Evolutionary conservation across 2,888 invertebrate species (phyloP), one percentile per base, ranked within the genome.

Genomic region (Himalopsyche anomala): DNA sequence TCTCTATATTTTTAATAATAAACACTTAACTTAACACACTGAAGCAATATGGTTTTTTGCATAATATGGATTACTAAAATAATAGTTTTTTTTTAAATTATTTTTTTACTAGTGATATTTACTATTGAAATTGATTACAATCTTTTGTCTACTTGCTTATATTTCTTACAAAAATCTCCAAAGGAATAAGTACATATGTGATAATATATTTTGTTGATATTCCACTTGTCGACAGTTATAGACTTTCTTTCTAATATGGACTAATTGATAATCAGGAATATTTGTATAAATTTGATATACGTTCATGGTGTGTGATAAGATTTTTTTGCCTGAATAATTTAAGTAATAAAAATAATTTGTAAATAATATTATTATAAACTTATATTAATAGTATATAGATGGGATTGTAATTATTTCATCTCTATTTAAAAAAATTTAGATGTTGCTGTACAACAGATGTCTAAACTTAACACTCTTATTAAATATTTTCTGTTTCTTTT

Each of bases 361-460:
- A 83, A 85, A 85, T 83, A 85, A 85, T 83, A 85, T 85, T 85
- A 81, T 81, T 83, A 85, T 83, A 83, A 62, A 84, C 81, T 84
- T 84, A 84, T 84, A 84, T 84, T 84, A 79, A 86, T 81, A 51
- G 81, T 84, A 86, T 62, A 86, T 86, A 86, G 84, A 85, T 86
- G 86, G 84, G 86, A 82, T 84, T 86, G 85, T 86, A 85, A 86
- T 36, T 74, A 74, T 86, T 85, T 87, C 84, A 81, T 86, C 87
- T 84, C 85, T 85, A 85, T 86, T 51, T 51, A 15, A 69, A 91
- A 91, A 91, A 91, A 92, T 91, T 90, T 93, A 93, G 92, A 91
- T 92, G 92, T 93, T 92, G 91, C 93, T 93, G 92, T 93, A 91
- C 92, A 92, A 93, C 93, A 93, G 93, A 91, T 92, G 92, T 93